These are phyloP conservation scores for Aethes cnicana DNA, from an alignment of 2,888 invertebrate genomes.

Conservation along the genomic window DNA sequence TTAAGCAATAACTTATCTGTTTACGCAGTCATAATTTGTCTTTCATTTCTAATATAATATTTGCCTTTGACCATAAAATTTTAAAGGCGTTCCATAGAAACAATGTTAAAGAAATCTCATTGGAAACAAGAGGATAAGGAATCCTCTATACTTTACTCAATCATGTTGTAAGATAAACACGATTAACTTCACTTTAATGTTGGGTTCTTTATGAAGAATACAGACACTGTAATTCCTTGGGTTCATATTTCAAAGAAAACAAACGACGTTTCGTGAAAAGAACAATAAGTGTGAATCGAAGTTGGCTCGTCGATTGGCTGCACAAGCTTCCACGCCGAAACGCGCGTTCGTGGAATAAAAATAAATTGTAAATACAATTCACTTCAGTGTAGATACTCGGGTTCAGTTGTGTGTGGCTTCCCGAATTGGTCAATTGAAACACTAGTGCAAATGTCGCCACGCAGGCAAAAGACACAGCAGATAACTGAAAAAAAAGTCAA, in stretches of 20 bases:
- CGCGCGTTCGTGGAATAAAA: constrained; percentile 30
- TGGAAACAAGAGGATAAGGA: no score
- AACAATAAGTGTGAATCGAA: constrained; percentile 23
- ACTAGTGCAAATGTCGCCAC: constrained; percentile 61
- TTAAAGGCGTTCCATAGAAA: no score
- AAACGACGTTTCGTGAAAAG: constrained; percentile 10
- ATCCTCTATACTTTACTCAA: no score
- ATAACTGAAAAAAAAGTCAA: background rate
- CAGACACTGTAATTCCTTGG: background rate
- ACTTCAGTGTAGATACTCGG: constrained; percentile 22
- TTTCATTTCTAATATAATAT: no score
- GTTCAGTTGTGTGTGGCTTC: constrained; percentile 34
- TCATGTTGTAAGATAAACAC: no score
- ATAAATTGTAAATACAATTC: constrained; percentile 32
- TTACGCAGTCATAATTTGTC: no score
- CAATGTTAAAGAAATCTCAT: no score
- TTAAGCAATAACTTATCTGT: no score
- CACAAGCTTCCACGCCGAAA: constrained; percentile 26
- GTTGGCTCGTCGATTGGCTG: constrained; percentile 27
- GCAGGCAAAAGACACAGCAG: constrained; percentile 25
- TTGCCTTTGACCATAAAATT: no score
- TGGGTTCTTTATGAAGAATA: background rate
- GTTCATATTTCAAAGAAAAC: constrained; percentile 20
- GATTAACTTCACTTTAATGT: no score
- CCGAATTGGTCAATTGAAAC: constrained; percentile 62